Evolutionary conservation across 2,797 vertebrate species (phyloP).

Genomic region (Poliocrania exsul): DNA sequence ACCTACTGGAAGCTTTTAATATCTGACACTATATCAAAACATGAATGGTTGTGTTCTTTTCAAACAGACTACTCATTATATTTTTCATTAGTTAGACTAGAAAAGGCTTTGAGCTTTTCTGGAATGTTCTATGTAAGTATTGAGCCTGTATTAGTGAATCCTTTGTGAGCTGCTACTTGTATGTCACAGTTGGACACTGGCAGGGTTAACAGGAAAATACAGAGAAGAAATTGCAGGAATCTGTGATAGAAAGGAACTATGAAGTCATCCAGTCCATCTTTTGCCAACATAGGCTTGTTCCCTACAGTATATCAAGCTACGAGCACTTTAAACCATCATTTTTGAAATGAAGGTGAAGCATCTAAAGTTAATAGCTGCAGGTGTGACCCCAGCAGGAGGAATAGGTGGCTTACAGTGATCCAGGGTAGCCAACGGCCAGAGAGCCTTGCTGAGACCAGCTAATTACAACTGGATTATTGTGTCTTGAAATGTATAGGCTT

Average conservation of each 20-base stretch:
- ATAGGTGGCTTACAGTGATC: not conserved
- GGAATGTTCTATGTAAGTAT: not conserved
- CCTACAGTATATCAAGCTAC: not conserved
- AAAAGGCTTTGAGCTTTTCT: not conserved
- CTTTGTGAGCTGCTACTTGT: not conserved
- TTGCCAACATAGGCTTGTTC: not conserved
- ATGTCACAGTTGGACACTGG: not conserved
- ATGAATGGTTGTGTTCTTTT: not conserved
- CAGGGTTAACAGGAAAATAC: not conserved
- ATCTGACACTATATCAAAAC: not conserved
- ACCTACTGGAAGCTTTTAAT: not conserved
- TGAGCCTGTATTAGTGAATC: not conserved
- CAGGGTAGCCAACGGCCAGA: not conserved
- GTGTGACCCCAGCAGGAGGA: slow-evolving; percentile 13
- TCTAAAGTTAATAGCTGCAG: not conserved
- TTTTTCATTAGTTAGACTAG: not conserved
- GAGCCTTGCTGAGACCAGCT: not conserved
- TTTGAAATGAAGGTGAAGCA: not conserved
- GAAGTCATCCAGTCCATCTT: not conserved
- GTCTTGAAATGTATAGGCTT: not conserved
- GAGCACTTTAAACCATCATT: not conserved
- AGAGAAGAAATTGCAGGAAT: not conserved
- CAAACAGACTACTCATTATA: not conserved
- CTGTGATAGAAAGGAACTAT: not conserved
- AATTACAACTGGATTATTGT: slow-evolving; percentile 13